Base-by-base conservation (phyloP, 2,113 vertebrate species). In the Neofelis nebulosa region DNA sequence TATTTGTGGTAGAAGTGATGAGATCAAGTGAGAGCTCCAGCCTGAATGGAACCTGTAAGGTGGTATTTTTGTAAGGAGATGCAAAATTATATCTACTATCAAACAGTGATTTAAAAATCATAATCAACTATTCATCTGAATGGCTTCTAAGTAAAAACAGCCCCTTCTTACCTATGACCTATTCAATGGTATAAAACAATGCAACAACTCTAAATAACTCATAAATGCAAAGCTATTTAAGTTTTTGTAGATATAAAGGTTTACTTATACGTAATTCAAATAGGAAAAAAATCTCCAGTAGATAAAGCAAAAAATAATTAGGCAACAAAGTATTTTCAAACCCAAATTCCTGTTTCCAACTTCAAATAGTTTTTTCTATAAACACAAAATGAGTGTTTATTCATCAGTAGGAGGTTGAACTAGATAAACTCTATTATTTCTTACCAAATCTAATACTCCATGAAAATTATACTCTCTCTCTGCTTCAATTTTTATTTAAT, bases 331-430 rank as follows among this genome's bases (percentile, higher is more conserved):
- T 94, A 98, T 97, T 98, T 98, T 97, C 96, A 98, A 97, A 92
- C 55, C 33, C 78, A 97, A 98, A 98, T 98, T 98, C 97, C 92
- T 97, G 94, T 97, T 98, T 98, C 97, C 86, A 98, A 97, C 97
- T 97, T 97, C 95, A 97, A 96, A 98, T 50, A 98, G 97, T 95
- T 98, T 97, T 95, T 98, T 97, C 97, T 98, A 97, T 92, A 98
- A 98, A 98, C 97, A 98, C 66, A 98, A 98, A 98, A 96, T 95
- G 96, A 97, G 93, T 98, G 98, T 98, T 98, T 98, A 97, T 68
- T 97, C 96, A 98, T 84, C 97, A 98, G 97, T 83, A 92, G 98
- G 97, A 98, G 96, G 97, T 10, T 97, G 96, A 81, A 94, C 96
- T 96, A 92, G 76, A 98, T 92, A 82, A 97, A 88, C 71, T 57